phyloP scores from a whole-genome alignment of 1,140 invertebrate species.

The Brachystomella parvula region DNA sequence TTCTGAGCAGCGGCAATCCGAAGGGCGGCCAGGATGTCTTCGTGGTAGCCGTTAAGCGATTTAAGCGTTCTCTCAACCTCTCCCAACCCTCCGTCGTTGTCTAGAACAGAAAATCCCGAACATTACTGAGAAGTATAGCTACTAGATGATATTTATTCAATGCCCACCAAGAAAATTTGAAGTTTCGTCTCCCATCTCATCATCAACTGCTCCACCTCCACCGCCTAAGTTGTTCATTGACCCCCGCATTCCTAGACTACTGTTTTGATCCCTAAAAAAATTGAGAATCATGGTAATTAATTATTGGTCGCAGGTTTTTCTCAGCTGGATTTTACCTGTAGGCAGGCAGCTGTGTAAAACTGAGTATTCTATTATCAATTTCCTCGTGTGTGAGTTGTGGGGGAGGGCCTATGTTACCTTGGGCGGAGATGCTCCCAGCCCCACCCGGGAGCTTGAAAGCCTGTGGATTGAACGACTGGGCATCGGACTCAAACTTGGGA shows the following conservation, averaged over 20 bases:
- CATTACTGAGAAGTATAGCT: too few relatives aligned
- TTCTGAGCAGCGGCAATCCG: conserved; percentile 65
- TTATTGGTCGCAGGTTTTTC: background rate
- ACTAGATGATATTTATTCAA: conserved; percentile 74
- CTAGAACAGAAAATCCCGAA: conserved; percentile 63
- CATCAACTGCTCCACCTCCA: conserved; percentile 10
- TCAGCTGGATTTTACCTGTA: conserved; percentile 26
- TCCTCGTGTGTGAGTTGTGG: conserved; percentile 27
- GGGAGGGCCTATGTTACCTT: conserved; percentile 5
- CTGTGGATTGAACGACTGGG: conserved; percentile 33
- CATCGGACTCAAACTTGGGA: conserved; percentile 28
- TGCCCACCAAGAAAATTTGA: conserved; percentile 37
- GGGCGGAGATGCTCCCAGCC: conserved; percentile 3
- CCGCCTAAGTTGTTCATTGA: conserved; percentile 37
- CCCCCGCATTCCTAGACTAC: conserved; percentile 32
- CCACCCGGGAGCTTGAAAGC: conserved; percentile 27
- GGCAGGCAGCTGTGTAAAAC: conserved; percentile 36
- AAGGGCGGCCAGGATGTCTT: conserved; percentile 79
- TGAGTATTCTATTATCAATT: conserved; percentile 38
- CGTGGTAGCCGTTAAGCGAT: conserved; percentile 83
- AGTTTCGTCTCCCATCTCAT: conserved; percentile 37
- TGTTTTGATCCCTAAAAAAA: conserved; percentile 36
- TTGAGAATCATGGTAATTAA: background rate
- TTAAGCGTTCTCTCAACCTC: conserved; percentile 56
- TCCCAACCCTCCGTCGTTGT: conserved; percentile 60